These are phyloP conservation scores for Sebastes fasciatus DNA, from an alignment of 2,113 vertebrate genomes.

Conservation along the genomic window DNA sequence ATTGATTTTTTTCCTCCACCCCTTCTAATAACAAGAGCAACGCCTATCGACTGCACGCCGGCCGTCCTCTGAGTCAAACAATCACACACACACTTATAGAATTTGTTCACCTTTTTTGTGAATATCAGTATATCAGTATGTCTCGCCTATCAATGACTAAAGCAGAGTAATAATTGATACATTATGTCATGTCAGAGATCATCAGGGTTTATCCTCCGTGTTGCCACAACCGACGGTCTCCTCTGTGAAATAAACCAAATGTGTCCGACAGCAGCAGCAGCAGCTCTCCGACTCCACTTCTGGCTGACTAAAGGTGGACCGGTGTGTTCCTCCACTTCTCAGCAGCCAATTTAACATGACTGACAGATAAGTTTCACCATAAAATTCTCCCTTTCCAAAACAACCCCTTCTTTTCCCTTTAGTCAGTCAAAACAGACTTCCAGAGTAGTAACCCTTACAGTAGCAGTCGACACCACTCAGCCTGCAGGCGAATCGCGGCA, in stretches of 20 bases:
- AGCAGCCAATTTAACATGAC: slow-evolving; percentile 69
- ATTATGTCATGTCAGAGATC: background rate
- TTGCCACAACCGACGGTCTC: background rate
- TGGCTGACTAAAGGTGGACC: slow-evolving; percentile 41
- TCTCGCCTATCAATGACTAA: too few species aligned
- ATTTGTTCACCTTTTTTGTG: too few species aligned
- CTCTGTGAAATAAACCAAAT: slow-evolving; percentile 39
- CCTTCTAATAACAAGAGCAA: background rate
- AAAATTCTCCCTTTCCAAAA: slow-evolving; percentile 57
- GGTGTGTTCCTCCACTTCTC: slow-evolving; percentile 38
- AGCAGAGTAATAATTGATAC: too few species aligned
- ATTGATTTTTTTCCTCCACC: too few species aligned
- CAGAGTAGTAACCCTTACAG: slow-evolving; percentile 29
- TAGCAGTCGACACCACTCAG: slow-evolving; percentile 44
- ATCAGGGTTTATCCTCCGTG: background rate
- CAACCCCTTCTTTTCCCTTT: slow-evolving; percentile 43
- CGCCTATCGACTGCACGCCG: background rate
- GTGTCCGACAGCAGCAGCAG: slow-evolving; percentile 21
- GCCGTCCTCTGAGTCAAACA: background rate
- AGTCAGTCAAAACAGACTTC: slow-evolving; percentile 57
- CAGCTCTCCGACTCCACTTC: slow-evolving; percentile 20
- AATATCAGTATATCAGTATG: background rate
- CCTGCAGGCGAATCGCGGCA: slow-evolving; percentile 34
- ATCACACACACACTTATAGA: background rate
- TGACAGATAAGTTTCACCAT: slow-evolving; percentile 60